Evolutionary conservation across 1,140 invertebrate genomes (phyloP).

Genomic region (Leptopilina clavipes): DNA sequence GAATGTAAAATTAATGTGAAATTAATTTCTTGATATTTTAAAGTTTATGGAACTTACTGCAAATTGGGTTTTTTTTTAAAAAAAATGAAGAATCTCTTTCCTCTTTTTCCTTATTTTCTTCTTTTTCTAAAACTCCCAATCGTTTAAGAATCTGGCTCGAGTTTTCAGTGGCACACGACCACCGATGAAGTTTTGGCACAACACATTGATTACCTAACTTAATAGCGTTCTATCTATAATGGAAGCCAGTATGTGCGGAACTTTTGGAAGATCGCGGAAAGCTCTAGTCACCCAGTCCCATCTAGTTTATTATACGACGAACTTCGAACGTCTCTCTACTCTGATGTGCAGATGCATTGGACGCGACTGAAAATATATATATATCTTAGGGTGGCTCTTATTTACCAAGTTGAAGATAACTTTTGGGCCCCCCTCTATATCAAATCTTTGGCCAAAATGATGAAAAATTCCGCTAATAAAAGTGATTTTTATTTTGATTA

Average conservation of each 20-base stretch:
- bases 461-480: no score
- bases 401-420: no score
- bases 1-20: no score
- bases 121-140: conserved; percentile 9
- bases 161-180: conserved; percentile 8
- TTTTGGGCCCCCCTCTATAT: no score
- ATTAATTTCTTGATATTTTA: no score
- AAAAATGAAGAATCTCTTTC: background rate
- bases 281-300: conserved; percentile 17
- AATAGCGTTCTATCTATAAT: conserved; percentile 29
- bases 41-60: background rate
- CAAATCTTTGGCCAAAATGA: no score
- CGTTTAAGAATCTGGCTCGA: conserved; percentile 28
- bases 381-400: no score
- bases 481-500: no score
- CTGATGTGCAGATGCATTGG: conserved; percentile 24
- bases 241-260: conserved; percentile 19
- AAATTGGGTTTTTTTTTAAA: conserved; percentile 3
- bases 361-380: background rate
- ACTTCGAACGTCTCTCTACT: conserved; percentile 13
- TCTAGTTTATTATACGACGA: conserved; percentile 22
- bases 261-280: conserved; percentile 28
- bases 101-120: background rate
- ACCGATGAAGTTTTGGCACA: conserved; percentile 24
- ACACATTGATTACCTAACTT: conserved; percentile 30